Conservation (phyloP, 2,113 vertebrate genomes). For the Callipepla squamata region DNA sequence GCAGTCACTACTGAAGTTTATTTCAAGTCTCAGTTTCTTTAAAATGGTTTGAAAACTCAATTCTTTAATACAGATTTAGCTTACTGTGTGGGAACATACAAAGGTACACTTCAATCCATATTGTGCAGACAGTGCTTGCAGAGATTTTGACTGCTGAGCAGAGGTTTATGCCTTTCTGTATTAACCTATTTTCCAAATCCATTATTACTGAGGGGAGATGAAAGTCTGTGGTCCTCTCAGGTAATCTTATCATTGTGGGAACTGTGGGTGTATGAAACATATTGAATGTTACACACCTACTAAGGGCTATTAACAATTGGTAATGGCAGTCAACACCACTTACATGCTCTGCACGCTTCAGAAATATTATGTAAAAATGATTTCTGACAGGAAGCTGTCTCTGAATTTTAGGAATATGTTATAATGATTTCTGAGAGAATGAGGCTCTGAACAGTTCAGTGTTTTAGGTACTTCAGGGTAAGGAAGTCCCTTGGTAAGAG, state of each 20-base stretch:
- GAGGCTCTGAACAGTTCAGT: not conserved
- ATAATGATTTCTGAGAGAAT: not conserved
- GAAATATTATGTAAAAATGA: not conserved
- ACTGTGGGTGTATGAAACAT: not conserved
- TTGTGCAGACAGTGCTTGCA: not conserved
- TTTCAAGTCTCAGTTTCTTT: not conserved
- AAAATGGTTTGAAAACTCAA: not conserved
- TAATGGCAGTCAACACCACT: not conserved
- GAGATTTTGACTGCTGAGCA: not conserved
- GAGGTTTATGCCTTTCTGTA: not conserved
- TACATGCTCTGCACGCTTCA: rapidly evolving
- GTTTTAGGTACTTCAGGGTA: not conserved
- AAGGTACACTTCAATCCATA: not conserved
- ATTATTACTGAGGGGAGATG: not conserved
- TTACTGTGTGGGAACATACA: not conserved
- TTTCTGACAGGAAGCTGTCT: not conserved
- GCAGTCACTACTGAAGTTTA: not conserved
- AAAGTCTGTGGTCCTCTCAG: not conserved
- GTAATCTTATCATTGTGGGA: not conserved
- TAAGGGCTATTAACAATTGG: not conserved
- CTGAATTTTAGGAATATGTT: not conserved
- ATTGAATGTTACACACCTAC: not conserved
- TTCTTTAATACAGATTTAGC: not conserved
- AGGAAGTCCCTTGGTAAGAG: not conserved
- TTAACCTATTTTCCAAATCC: not conserved